These are phyloP conservation scores for Idris sp. DNA, from an alignment of 1,140 invertebrate species.

Conservation along the genomic window DNA sequence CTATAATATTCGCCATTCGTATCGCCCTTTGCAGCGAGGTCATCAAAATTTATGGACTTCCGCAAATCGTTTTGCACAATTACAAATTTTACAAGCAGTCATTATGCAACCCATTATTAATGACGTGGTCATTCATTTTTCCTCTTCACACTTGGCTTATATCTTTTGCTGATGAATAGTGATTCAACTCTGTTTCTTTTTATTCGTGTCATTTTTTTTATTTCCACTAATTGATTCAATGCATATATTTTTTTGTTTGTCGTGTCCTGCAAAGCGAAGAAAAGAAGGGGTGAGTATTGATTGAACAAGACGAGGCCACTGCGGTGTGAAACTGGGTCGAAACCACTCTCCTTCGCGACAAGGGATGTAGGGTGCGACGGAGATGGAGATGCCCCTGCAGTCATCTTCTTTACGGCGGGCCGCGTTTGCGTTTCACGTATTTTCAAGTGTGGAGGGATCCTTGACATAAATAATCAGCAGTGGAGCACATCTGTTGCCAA, in stretches of 20 bases:
- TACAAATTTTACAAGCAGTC: slow-evolving; percentile 8
- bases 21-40: slow-evolving; percentile 13
- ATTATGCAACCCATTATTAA: slow-evolving; percentile 31
- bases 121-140: slow-evolving; percentile 6
- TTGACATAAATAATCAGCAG: slow-evolving; percentile 78
- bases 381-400: slow-evolving; percentile 53
- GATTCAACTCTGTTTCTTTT: no score
- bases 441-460: slow-evolving; percentile 71
- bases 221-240: slow-evolving; percentile 18
- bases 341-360: slow-evolving; percentile 65
- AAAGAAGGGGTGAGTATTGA: slow-evolving; percentile 70
- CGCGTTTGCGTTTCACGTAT: slow-evolving; percentile 70
- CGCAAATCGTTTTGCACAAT: slow-evolving; percentile 8
- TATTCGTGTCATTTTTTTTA: neutral
- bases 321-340: slow-evolving; percentile 76
- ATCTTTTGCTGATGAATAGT: no score
- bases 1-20: no score
- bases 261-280: slow-evolving; percentile 11
- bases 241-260: slow-evolving; percentile 2
- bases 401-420: slow-evolving; percentile 60
- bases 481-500: slow-evolving; percentile 74
- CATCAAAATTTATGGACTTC: slow-evolving; percentile 23
- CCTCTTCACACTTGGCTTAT: no score
- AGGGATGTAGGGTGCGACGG: slow-evolving; percentile 46
- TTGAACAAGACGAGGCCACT: slow-evolving; percentile 68